Conservation (phyloP, 2,113 vertebrate species). For the Orthonyx spaldingii region DNA sequence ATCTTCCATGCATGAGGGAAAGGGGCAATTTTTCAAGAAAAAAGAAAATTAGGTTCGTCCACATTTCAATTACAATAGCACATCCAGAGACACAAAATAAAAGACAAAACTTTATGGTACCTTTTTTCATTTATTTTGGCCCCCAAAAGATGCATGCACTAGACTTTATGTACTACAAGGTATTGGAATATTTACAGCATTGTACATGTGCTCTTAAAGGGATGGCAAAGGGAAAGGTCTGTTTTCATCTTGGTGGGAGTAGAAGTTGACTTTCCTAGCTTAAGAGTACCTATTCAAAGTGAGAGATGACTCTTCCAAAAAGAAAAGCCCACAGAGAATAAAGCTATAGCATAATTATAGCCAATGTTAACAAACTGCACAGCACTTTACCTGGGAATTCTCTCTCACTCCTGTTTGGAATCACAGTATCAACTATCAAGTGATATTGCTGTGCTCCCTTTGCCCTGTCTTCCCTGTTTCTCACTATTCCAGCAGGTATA, state of each 20-base stretch:
- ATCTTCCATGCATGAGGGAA: constrained; percentile 70
- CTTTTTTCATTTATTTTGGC: constrained; percentile 79
- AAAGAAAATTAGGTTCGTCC: constrained; percentile 37
- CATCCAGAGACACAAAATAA: constrained; percentile 80
- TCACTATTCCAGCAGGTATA: constrained; percentile 7
- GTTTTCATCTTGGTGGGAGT: constrained; percentile 30
- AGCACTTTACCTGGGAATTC: constrained; percentile 14
- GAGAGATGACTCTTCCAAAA: constrained; percentile 68
- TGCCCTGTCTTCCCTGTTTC: background rate
- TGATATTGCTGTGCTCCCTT: background rate
- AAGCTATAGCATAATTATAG: constrained; percentile 55
- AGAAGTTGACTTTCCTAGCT: constrained; percentile 39
- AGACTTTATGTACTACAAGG: constrained; percentile 86
- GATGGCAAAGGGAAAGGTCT: constrained; percentile 42
- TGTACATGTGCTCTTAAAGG: constrained; percentile 74
- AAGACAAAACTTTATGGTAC: constrained; percentile 78
- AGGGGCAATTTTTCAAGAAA: constrained; percentile 22
- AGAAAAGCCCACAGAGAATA: constrained; percentile 59
- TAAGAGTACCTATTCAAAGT: constrained; percentile 54
- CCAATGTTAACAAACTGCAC: constrained; percentile 13
- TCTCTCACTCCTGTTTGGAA: background rate
- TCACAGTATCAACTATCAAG: background rate
- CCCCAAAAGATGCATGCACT: constrained; percentile 91
- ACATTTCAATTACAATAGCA: constrained; percentile 67
- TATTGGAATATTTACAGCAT: constrained; percentile 94